Base-by-base conservation (phyloP, 2,888 invertebrate species). In the Sinhomidia bicolor region DNA sequence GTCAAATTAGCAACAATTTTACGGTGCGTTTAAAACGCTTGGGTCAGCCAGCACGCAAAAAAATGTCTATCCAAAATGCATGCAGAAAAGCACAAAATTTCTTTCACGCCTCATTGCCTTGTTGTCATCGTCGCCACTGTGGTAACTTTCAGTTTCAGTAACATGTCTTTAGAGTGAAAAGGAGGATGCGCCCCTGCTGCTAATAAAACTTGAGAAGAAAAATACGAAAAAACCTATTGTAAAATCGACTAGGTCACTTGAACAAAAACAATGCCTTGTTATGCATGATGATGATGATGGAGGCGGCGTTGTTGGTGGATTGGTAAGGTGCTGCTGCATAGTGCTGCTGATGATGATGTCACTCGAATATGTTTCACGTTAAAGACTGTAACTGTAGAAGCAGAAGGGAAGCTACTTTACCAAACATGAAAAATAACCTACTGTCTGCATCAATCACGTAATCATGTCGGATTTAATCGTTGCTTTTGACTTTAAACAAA, bases 181-280 rank as follows among this genome's bases (percentile, higher is more conserved):
- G 0, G 44, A 47, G 26, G 74, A 47, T 74, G 47, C 23, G 14
- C 1, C 47, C 47, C 47, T 47, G 47, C 44, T 71, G 44, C n/a
- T 54, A 54, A 2, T 54, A 17, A 17, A 17, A 2, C 17, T 54
- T 54, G 9, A 17, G 14, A 14, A 57, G 10, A 7, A 47, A 10
- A 47, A 47, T 26, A 3, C 44, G 0, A 62, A 62, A 68, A 17
- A n/a, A n/a, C n/a, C n/a, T 26, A 29, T 51, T 51, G 74, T 74
- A 47, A 74, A 74, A 74, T 74, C 74, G 74, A 74, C 74, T 74
- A 51, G 74, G 47, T 74, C 74, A 74, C 74, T 51, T 47, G 44
- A 74, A 47, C 74, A 74, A 71, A 17, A 17, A n/a, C 47, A n/a
- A n/a, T 17, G 57, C 20, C 20, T 57, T 57, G 57, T 7, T 6